Percentiles rank a stretch among this genome's conserved stretches.
phyloP scores from a whole-genome alignment of 2,797 vertebrate genomes.

The Phalanger gymnotis region DNA sequence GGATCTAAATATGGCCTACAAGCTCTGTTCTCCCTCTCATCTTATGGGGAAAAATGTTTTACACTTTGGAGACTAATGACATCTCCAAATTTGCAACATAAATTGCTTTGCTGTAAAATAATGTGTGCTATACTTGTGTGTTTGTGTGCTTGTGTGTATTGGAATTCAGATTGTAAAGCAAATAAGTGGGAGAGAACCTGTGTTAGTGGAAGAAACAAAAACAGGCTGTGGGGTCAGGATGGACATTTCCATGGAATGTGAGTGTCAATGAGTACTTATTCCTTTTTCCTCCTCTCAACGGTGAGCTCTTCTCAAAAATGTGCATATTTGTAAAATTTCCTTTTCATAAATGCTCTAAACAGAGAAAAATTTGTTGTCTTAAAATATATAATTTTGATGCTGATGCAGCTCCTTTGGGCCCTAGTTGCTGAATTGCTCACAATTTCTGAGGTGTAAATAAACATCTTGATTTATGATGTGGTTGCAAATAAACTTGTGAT shows the following conservation, averaged over 20 bases:
- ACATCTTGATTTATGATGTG: conserved; percentile 82
- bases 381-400: conserved; percentile 68
- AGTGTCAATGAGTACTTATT: not conserved
- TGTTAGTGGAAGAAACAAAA: not conserved
- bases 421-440: conserved; percentile 81
- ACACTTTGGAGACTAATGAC: not conserved
- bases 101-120: not conserved
- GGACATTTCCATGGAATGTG: not conserved
- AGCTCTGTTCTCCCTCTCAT: not conserved
- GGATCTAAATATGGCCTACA: not conserved
- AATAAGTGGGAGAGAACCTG: not conserved
- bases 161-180: not conserved
- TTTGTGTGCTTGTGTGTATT: not conserved
- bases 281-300: conserved; percentile 14
- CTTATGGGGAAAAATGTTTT: not conserved
- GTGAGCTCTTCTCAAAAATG: not conserved
- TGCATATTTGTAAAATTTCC: not conserved
- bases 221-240: not conserved
- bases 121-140: not conserved
- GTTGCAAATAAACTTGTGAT: conserved; percentile 84
- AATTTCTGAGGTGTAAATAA: conserved; percentile 83
- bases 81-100: not conserved
- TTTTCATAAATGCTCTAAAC: conserved; percentile 47
- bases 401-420: conserved; percentile 78
- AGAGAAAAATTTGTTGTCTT: conserved; percentile 49